A percentile compares a stretch with the other conserved stretches of the same genome.
These are phyloP conservation scores for Chionoecetes opilio DNA, from an alignment of 1,140 invertebrate species.

Conservation along the genomic window DNA sequence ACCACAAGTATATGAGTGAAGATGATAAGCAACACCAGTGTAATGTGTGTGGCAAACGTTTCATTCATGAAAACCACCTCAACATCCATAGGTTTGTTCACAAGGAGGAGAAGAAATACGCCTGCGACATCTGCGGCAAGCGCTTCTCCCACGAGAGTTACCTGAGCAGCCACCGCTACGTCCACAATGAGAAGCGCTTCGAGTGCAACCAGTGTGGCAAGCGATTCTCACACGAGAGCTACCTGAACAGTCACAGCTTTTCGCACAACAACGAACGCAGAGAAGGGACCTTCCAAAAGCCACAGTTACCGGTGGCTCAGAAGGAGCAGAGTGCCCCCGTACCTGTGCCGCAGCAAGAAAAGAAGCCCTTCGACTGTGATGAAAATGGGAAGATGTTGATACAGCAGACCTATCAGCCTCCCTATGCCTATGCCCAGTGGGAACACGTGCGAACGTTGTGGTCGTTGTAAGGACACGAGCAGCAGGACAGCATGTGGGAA, in stretches of 20 bases:
- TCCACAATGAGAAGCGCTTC: conserved; percentile 67
- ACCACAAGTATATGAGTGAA: conserved; percentile 60
- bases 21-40: conserved; percentile 54
- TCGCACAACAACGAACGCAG: conserved; percentile 41
- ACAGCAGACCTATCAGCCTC: conserved; percentile 71
- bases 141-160: conserved; percentile 67
- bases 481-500: not conserved
- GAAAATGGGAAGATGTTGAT: conserved; percentile 62
- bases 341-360: conserved; percentile 53
- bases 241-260: conserved; percentile 74
- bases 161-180: conserved; percentile 62
- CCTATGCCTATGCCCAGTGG: conserved; percentile 73
- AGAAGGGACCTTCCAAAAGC: conserved; percentile 46
- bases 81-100: conserved; percentile 67
- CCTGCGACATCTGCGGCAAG: conserved; percentile 66
- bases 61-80: conserved; percentile 68
- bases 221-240: conserved; percentile 59
- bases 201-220: conserved; percentile 70
- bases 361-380: conserved; percentile 75
- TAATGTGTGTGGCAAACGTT: conserved; percentile 60
- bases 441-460: conserved; percentile 74
- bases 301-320: conserved; percentile 40
- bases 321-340: conserved; percentile 62
- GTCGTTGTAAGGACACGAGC: conserved; percentile 54
- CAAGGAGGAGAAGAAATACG: conserved; percentile 69